Percentiles rank a stretch among this genome's conserved stretches.
These are phyloP conservation scores for Agonum fuliginosum DNA, from an alignment of 2,888 invertebrate species.

Conservation along the genomic window DNA sequence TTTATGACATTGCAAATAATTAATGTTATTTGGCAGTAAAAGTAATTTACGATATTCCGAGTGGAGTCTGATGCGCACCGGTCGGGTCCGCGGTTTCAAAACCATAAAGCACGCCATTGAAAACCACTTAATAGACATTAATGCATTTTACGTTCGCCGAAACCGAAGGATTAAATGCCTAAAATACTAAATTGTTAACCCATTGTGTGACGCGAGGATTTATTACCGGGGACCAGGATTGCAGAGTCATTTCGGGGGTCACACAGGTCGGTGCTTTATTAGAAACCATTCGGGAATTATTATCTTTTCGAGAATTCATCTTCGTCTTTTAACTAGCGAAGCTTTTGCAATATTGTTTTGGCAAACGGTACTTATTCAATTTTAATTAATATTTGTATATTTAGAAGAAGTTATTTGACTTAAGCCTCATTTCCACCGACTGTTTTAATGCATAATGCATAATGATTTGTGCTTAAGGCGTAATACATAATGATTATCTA, in stretches of 20 bases:
- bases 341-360: no score
- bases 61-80: neutral
- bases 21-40: slow-evolving; percentile 46
- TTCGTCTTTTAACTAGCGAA: no score
- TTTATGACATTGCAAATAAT: slow-evolving; percentile 47
- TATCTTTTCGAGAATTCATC: no score
- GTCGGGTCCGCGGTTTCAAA: slow-evolving; percentile 14
- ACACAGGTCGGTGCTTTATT: slow-evolving; percentile 23
- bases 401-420: no score
- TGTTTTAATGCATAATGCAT: no score
- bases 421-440: no score
- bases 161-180: slow-evolving; percentile 24
- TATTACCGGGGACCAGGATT: slow-evolving; percentile 42
- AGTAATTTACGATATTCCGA: slow-evolving; percentile 45
- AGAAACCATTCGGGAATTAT: slow-evolving; percentile 10
- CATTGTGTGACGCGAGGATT: slow-evolving; percentile 39
- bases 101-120: slow-evolving; percentile 56
- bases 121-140: slow-evolving; percentile 57
- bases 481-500: no score
- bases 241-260: slow-evolving; percentile 49
- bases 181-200: slow-evolving; percentile 45
- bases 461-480: no score
- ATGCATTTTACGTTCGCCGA: slow-evolving; percentile 49
- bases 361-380: no score
- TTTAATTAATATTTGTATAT: no score